Conservation (phyloP, 2,888 invertebrate genomes). For the Invenusta paracnida region DNA sequence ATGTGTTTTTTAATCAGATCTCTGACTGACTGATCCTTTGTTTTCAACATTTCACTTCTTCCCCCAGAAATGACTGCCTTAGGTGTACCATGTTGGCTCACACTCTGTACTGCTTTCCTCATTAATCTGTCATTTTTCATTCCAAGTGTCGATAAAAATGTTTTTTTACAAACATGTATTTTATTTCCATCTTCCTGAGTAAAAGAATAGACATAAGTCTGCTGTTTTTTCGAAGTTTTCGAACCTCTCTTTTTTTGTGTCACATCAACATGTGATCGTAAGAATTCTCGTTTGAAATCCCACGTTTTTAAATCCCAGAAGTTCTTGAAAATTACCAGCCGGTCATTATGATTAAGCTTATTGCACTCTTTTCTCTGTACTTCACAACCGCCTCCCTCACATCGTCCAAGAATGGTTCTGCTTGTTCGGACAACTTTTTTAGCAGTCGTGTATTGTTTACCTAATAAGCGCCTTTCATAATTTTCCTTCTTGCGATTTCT, state of each 20-base stretch:
- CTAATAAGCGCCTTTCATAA: neutral
- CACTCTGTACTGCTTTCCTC: neutral
- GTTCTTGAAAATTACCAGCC: neutral
- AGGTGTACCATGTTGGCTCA: neutral
- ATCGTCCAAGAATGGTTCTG: neutral
- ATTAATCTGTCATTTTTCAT: neutral
- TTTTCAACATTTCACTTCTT: neutral
- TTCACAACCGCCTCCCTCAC: neutral
- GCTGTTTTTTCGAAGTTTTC: neutral
- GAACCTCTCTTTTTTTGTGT: neutral
- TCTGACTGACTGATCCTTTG: neutral
- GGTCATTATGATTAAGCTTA: neutral
- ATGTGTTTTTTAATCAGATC: neutral
- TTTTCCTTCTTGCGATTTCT: neutral
- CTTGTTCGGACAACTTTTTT: neutral
- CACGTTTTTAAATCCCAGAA: neutral
- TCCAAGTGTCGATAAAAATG: neutral
- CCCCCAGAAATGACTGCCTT: neutral
- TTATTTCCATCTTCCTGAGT: neutral
- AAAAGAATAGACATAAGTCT: neutral
- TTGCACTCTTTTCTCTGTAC: neutral
- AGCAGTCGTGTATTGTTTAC: neutral
- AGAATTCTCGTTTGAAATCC: neutral
- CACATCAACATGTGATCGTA: neutral
- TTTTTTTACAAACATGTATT: neutral